Evolutionary conservation across 1,140 invertebrate genomes (phyloP).

Genomic region (Dendrolimus kikuchii): DNA sequence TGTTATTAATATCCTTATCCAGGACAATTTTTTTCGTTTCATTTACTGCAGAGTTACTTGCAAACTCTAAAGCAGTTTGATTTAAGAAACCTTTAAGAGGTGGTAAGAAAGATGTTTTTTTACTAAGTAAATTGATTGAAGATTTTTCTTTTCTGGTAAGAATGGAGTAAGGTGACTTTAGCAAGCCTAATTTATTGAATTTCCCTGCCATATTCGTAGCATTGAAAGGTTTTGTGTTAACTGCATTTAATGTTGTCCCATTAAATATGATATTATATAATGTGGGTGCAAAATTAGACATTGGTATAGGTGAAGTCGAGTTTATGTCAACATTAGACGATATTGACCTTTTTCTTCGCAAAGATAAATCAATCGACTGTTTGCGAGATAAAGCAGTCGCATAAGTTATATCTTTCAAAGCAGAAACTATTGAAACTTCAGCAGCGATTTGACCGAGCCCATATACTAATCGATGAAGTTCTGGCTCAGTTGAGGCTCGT

Average conservation of each 20-base stretch:
- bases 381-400: conserved; percentile 54
- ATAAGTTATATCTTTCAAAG: conserved; percentile 60
- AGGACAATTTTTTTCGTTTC: conserved; percentile 39
- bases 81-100: conserved; percentile 52
- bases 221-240: neutral
- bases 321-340: conserved; percentile 12
- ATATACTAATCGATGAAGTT: conserved; percentile 57
- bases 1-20: conserved; percentile 42
- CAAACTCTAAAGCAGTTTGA: conserved; percentile 46
- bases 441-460: conserved; percentile 59
- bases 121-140: conserved; percentile 30
- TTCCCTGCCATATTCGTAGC: conserved; percentile 9
- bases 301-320: conserved; percentile 11
- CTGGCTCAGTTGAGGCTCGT: conserved; percentile 52
- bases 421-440: conserved; percentile 60
- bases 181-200: conserved; percentile 9
- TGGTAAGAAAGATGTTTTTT: conserved; percentile 12
- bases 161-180: conserved; percentile 35
- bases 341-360: conserved; percentile 49
- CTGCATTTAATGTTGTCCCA: conserved; percentile 22
- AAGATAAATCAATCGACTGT: conserved; percentile 54
- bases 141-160: conserved; percentile 31
- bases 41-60: conserved; percentile 29
- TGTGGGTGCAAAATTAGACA: conserved; percentile 11
- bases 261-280: conserved; percentile 43